A percentile compares a stretch with the other conserved stretches of the same genome.
Evolutionary conservation across 1,140 invertebrate species (phyloP).

Genomic region (Eueides isabella): DNA sequence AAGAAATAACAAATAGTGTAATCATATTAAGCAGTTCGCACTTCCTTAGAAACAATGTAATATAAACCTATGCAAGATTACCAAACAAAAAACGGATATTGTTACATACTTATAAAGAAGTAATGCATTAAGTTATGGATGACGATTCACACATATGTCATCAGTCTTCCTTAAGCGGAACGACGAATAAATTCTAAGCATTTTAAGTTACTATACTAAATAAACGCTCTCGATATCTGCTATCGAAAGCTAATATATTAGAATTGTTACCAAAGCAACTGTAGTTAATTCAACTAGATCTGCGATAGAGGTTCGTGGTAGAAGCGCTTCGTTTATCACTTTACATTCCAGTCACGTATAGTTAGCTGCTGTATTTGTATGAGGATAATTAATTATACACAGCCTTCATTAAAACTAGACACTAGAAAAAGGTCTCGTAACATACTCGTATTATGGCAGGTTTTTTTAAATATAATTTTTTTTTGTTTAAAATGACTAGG

Average conservation of each 20-base stretch:
- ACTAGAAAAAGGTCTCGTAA: background rate
- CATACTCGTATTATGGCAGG: background rate
- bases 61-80: background rate
- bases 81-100: slow-evolving; percentile 7
- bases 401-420: slow-evolving; percentile 1
- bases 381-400: slow-evolving; percentile 4
- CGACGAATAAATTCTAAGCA: background rate
- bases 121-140: background rate
- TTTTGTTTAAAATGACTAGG: background rate
- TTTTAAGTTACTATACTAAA: background rate
- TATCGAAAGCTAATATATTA: background rate
- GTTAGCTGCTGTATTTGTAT: slow-evolving; percentile 11
- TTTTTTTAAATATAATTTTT: background rate
- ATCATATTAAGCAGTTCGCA: too few relatives aligned
- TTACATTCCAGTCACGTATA: slow-evolving; percentile 3
- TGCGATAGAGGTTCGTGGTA: background rate
- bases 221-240: background rate
- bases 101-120: background rate
- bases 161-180: background rate
- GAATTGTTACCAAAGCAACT: background rate
- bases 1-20: too few relatives aligned
- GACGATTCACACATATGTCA: background rate
- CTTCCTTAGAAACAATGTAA: background rate
- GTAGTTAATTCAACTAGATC: background rate
- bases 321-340: background rate